phyloP scores from a whole-genome alignment of 2,888 invertebrate species.

The Tuta absoluta region DNA sequence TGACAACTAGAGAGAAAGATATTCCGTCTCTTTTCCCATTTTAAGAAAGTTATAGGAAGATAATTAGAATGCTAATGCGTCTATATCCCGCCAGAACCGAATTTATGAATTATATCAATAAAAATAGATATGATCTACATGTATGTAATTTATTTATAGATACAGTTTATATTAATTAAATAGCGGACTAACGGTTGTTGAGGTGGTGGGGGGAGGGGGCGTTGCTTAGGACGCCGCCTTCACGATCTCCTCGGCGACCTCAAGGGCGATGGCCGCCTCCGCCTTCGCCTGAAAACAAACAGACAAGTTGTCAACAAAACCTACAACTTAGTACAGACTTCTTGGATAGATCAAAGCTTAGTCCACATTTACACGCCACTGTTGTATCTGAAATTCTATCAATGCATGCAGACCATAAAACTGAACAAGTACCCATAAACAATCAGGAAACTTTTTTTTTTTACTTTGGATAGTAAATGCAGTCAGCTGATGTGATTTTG shows the following conservation, averaged over 20 bases:
- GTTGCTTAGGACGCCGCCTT: slow-evolving; percentile 86
- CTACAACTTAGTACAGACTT: background rate
- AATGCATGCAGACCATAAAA: no score
- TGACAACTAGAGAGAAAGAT: no score
- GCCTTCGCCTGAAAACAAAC: slow-evolving; percentile 85
- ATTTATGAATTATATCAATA: background rate
- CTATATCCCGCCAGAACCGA: background rate
- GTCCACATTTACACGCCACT: background rate
- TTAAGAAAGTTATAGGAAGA: no score
- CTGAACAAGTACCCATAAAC: no score
- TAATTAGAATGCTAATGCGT: background rate
- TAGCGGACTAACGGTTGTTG: slow-evolving; percentile 55
- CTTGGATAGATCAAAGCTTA: no score
- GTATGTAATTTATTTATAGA: slow-evolving; percentile 61
- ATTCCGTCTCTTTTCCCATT: no score
- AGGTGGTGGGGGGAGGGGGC: slow-evolving; percentile 23
- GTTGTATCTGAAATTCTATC: background rate
- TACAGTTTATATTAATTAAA: slow-evolving; percentile 58
- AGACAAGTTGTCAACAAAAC: background rate
- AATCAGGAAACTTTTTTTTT: no score
- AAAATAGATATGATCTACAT: slow-evolving; percentile 45
- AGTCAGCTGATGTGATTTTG: no score
- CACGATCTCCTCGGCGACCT: slow-evolving; percentile 96
- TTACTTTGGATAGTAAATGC: no score
- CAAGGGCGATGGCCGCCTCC: slow-evolving; percentile 95